These are phyloP conservation scores for Parnassius orleans DNA, from an alignment of 2,888 invertebrate species.

Conservation along the genomic window DNA sequence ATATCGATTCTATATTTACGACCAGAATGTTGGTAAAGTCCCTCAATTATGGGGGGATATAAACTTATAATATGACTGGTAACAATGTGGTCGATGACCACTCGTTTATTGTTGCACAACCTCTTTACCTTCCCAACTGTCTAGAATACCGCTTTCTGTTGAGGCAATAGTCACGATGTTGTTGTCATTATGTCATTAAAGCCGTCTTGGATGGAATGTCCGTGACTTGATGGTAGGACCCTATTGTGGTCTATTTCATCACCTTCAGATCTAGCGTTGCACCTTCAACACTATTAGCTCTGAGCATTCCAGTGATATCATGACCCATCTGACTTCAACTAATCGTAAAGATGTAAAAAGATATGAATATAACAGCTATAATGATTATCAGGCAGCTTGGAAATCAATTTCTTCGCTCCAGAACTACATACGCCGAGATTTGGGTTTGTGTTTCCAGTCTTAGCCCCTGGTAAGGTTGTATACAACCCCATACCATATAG, in stretches of 20 bases:
- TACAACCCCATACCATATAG: no score
- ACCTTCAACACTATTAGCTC: no score
- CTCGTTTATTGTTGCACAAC: no score
- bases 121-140: neutral
- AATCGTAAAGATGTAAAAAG: neutral
- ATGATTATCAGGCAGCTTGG: no score
- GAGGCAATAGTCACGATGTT: neutral
- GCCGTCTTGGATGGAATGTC: no score
- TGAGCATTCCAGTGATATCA: no score
- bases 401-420: neutral
- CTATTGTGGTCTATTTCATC: no score
- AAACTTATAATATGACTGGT: neutral
- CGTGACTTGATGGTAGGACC: no score
- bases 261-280: no score
- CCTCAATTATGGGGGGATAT: no score
- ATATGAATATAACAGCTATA: neutral
- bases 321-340: neutral
- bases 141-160: no score
- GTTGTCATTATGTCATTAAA: neutral
- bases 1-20: neutral
- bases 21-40: neutral
- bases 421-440: neutral
- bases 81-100: neutral
- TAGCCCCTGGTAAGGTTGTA: neutral
- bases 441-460: neutral